A percentile compares a stretch with the other conserved stretches of the same genome.
These are phyloP conservation scores for Leptinotarsa juncta DNA, from an alignment of 2,888 invertebrate species.

Conservation along the genomic window DNA sequence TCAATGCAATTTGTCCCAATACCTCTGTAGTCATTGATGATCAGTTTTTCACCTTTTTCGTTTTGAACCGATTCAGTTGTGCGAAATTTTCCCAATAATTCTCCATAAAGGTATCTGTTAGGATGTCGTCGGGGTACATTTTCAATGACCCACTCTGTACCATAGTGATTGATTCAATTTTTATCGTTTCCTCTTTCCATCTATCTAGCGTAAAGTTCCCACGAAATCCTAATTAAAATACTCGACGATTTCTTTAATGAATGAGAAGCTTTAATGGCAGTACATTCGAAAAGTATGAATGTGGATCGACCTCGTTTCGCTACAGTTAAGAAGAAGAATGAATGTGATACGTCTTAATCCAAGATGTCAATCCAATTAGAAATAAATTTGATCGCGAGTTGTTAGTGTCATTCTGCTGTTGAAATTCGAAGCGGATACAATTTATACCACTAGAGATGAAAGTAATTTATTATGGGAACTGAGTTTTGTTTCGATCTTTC, in stretches of 20 bases:
- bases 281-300: background rate
- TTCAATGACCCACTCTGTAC: background rate
- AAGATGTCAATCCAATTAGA: background rate
- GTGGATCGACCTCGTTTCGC: background rate
- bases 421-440: too few species aligned
- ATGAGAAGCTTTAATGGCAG: background rate
- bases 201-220: background rate
- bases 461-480: too few species aligned
- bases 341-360: background rate
- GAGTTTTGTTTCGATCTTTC: too few species aligned
- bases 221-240: constrained; percentile 13
- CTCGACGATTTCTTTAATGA: constrained; percentile 8
- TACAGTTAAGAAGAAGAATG: constrained; percentile 1
- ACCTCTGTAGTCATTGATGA: too few species aligned
- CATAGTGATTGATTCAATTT: background rate
- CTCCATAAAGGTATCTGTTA: too few species aligned
- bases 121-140: too few species aligned
- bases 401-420: background rate
- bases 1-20: too few species aligned
- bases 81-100: too few species aligned
- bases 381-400: background rate
- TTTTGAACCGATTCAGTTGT: too few species aligned
- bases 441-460: too few species aligned
- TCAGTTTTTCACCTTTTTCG: too few species aligned
- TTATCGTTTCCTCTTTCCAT: background rate